Evolutionary conservation across 2,797 vertebrate genomes (phyloP), one percentile per base, ranked within the genome.

Genomic region (Falco naumanni): DNA sequence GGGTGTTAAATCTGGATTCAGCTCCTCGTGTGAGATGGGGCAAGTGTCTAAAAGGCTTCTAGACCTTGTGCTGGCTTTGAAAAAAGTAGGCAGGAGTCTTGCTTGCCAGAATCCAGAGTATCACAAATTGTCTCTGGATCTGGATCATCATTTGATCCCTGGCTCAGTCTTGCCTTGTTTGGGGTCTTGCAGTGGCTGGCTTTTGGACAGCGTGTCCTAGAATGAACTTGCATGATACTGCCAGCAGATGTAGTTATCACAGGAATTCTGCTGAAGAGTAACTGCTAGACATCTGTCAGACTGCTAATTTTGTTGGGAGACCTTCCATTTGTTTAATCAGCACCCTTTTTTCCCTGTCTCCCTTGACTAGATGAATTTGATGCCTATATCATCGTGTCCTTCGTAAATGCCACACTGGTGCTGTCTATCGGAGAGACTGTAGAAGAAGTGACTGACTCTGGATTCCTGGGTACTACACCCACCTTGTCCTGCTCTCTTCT

Each of bases 371-470:
- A 99, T 97, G 99, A 99, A 88, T 99, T 99, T 97, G 99, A 99
- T 70, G 99, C 99, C 66, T 99, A 99, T 95, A 99, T 99, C 98
- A 99, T 99, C 4, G 99, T 99, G 86, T 99, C 99, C 93, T 99
- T 99, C 98, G 99, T 99, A 90, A 99, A 99, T 21, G 99, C 99
- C 96, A 99, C 99, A 0, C 98, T 99, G 97, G 99, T 99, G 19
- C 98, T 99, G 64, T 99, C 99, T 85, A 99, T 99, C 0, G 99
- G 99, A 57, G 99, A 99, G 97, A 99, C 99, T 26, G 99, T 99
- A 77, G 99, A 99, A 95, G 99, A 99, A 98, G 99, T 99, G 96
- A 99, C 99, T 7, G 99, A 99, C 83, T 99, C 99, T 9, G 99
- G 99, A 3, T 99, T 99, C 94, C 97, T 99, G 96, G 99, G 99